Conservation (phyloP, 2,113 vertebrate species). For the Zosterops borbonicus region DNA sequence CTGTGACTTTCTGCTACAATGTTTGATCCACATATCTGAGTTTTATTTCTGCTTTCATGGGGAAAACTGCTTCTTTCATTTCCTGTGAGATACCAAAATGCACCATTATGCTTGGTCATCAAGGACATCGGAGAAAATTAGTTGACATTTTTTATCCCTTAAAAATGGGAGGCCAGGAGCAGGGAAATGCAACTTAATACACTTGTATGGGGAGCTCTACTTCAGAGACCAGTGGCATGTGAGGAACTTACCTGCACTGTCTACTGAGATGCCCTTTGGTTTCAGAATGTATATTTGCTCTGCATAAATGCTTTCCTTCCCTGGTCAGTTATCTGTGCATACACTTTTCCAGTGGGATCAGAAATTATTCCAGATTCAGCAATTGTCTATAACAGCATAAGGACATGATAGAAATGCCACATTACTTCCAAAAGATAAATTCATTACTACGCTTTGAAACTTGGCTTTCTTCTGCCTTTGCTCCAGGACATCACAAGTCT, state of each 20-base stretch:
- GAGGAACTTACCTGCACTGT: background rate
- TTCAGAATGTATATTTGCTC: background rate
- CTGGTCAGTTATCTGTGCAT: background rate
- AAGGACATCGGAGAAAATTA: background rate
- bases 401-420: background rate
- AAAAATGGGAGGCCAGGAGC: background rate
- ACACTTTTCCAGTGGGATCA: background rate
- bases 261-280: background rate
- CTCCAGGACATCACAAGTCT: background rate
- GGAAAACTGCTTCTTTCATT: background rate
- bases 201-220: background rate
- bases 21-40: background rate
- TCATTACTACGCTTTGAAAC: background rate
- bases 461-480: background rate
- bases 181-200: background rate
- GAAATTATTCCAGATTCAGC: background rate
- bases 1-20: background rate
- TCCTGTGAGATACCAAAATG: background rate
- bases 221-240: background rate
- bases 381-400: background rate
- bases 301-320: background rate
- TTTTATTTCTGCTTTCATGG: slow-evolving; percentile 15
- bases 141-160: background rate
- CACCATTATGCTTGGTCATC: background rate
- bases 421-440: background rate